phyloP scores from a whole-genome alignment of 2,797 vertebrate genomes.

The Xyrichtys novacula region DNA sequence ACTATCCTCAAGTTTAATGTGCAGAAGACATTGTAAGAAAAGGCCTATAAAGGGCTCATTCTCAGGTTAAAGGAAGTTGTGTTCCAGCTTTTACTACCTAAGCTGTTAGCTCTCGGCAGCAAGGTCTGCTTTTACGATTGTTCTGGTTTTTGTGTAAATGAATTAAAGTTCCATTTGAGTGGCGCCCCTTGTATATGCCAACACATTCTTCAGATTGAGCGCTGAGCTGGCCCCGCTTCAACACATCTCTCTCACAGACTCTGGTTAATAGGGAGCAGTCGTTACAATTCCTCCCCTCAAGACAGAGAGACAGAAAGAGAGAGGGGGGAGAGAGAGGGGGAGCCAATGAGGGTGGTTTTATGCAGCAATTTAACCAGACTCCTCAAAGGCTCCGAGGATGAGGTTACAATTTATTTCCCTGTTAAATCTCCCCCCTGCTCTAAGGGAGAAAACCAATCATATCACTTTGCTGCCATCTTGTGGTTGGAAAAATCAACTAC shows the following conservation, averaged over 20 bases:
- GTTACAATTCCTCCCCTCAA: slow-evolving; percentile 68
- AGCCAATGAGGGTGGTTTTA: slow-evolving; percentile 59
- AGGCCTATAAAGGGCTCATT: slow-evolving; percentile 48
- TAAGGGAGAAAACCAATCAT: slow-evolving; percentile 6
- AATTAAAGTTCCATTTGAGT: slow-evolving; percentile 84
- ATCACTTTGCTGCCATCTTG: slow-evolving; percentile 78
- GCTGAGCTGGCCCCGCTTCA: slow-evolving; percentile 76
- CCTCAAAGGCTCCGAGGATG: slow-evolving; percentile 74
- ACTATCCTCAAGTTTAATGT: slow-evolving; percentile 39
- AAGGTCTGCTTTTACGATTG: slow-evolving; percentile 79
- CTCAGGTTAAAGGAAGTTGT: slow-evolving; percentile 72
- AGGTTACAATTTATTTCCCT: slow-evolving; percentile 75
- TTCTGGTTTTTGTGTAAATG: slow-evolving; percentile 80
- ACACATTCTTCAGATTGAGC: slow-evolving; percentile 84
- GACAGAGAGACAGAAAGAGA: slow-evolving; percentile 35
- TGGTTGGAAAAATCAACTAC: slow-evolving; percentile 49
- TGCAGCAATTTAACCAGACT: slow-evolving; percentile 71
- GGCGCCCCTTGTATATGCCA: slow-evolving; percentile 84
- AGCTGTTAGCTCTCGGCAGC: slow-evolving; percentile 71
- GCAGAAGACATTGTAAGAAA: slow-evolving; percentile 42
- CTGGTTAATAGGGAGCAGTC: slow-evolving; percentile 78
- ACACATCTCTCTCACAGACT: slow-evolving; percentile 79
- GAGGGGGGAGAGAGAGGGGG: slow-evolving; percentile 8
- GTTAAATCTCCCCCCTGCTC: slow-evolving; percentile 52
- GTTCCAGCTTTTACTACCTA: slow-evolving; percentile 72